Evolutionary conservation across 2,113 vertebrate genomes (phyloP).

Genomic region (Diadophis punctatus): DNA sequence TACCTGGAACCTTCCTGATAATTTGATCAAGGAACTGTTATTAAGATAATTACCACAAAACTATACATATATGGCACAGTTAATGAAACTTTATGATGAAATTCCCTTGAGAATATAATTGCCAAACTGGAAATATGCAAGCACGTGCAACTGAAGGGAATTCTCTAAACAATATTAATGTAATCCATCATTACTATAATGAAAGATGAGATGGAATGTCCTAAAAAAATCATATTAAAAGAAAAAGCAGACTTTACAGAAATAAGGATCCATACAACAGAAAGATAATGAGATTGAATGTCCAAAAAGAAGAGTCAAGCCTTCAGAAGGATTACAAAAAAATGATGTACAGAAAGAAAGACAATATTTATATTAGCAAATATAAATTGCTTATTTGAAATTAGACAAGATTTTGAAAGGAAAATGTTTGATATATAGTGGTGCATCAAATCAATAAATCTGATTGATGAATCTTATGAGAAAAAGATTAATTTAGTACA

Average conservation of each 20-base stretch:
- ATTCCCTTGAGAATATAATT: neutral
- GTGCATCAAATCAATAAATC: neutral
- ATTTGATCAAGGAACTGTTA: neutral
- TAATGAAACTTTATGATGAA: neutral
- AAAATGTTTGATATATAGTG: neutral
- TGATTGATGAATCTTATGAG: neutral
- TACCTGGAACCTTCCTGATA: neutral
- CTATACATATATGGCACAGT: neutral
- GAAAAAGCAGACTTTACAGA: neutral
- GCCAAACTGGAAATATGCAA: neutral
- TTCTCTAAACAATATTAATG: neutral
- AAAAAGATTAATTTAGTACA: neutral
- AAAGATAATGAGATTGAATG: neutral
- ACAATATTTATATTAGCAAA: neutral
- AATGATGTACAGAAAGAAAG: neutral
- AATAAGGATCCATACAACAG: neutral
- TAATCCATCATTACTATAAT: neutral
- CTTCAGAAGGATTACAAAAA: neutral
- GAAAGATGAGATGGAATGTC: neutral
- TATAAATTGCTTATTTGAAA: neutral
- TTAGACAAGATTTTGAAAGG: neutral
- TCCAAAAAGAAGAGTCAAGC: neutral
- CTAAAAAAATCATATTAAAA: neutral
- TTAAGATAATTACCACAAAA: neutral
- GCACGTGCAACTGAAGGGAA: neutral